Evolutionary conservation across 2,888 invertebrate species (phyloP).

Genomic region (Microplitis deprimator): DNA sequence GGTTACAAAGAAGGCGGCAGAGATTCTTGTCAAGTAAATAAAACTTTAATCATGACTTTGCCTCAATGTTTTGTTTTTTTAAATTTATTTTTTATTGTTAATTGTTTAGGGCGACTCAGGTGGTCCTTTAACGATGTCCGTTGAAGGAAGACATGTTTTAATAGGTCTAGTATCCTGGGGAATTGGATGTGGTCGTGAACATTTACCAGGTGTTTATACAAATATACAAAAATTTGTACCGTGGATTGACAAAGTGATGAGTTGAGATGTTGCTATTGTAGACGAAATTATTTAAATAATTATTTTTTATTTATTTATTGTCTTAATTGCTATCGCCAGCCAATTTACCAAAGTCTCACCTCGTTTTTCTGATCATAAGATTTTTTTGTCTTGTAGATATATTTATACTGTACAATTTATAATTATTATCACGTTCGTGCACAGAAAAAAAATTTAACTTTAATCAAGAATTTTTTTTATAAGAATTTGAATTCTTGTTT

Average conservation of each 20-base stretch:
- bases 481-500: no score
- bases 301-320: constrained; percentile 19
- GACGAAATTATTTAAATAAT: constrained; percentile 31
- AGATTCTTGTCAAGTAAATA: constrained; percentile 75
- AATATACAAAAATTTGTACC: constrained; percentile 94
- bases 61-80: constrained; percentile 5
- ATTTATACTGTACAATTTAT: constrained; percentile 38
- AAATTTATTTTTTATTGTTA: background rate
- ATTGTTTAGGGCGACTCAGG: constrained; percentile 78
- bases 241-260: constrained; percentile 90
- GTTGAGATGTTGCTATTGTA: constrained; percentile 64
- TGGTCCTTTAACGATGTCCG: constrained; percentile 88
- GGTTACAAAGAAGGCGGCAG: constrained; percentile 89
- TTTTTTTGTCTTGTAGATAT: constrained; percentile 36
- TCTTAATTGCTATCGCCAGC: constrained; percentile 12
- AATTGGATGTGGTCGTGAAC: constrained; percentile 91
- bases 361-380: constrained; percentile 26
- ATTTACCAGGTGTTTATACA: constrained; percentile 92
- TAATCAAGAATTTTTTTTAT: no score
- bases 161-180: constrained; percentile 94
- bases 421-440: constrained; percentile 11
- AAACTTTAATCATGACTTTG: background rate
- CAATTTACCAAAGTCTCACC: constrained; percentile 53
- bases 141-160: constrained; percentile 88
- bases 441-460: no score